phyloP scores from a whole-genome alignment of 2,113 vertebrate species.

The Craseonycteris thonglongyai region DNA sequence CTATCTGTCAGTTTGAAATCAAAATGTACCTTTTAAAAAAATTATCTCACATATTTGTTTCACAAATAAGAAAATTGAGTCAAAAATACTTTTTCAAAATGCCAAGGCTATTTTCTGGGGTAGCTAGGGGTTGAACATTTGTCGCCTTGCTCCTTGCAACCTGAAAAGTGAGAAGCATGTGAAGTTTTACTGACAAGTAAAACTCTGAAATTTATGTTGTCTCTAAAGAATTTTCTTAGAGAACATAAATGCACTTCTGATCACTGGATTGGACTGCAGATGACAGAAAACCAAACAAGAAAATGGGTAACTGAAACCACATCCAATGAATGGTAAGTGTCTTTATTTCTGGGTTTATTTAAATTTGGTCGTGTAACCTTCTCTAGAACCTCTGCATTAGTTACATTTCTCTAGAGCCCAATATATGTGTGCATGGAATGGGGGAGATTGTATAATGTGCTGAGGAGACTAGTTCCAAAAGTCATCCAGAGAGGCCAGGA shows the following conservation, averaged over 20 bases:
- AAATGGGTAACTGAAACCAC: background rate
- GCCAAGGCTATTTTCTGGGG: background rate
- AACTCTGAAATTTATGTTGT: background rate
- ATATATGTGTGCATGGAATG: background rate
- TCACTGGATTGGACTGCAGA: conserved; percentile 4
- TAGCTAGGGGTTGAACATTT: background rate
- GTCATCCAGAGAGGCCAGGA: background rate
- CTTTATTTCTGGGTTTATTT: background rate
- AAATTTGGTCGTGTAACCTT: background rate
- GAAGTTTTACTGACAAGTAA: background rate
- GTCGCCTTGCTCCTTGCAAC: background rate
- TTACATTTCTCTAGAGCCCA: background rate
- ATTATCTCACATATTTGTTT: background rate
- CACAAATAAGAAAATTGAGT: background rate
- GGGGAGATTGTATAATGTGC: background rate
- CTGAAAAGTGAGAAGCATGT: background rate
- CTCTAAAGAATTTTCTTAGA: background rate
- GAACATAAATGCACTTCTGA: background rate
- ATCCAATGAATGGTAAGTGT: background rate
- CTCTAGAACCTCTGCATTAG: background rate
- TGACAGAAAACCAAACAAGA: background rate
- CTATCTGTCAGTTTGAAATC: background rate
- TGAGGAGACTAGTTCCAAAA: background rate
- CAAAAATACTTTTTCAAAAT: background rate
- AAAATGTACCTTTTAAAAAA: background rate